These are phyloP conservation scores for Lithophane ornitopus DNA, from an alignment of 2,888 invertebrate genomes.

Conservation along the genomic window DNA sequence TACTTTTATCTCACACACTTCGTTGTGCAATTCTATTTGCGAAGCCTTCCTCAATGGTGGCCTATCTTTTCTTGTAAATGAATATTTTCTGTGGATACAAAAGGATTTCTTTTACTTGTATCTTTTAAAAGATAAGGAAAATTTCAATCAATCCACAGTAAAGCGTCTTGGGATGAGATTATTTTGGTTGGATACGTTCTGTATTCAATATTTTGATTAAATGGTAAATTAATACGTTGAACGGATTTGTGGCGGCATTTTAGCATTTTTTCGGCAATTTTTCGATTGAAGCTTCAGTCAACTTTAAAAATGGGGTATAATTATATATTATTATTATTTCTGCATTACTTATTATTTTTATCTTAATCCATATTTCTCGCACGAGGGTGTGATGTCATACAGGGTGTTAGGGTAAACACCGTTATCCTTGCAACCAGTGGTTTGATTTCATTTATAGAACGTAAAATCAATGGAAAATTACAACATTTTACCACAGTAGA, in stretches of 20 bases:
- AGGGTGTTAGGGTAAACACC: too few relatives aligned
- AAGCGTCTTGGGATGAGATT: constrained; percentile 35
- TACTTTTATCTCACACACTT: constrained; percentile 55
- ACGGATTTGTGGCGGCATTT: neutral
- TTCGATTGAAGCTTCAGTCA: neutral
- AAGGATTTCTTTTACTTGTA: constrained; percentile 57
- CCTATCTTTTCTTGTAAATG: constrained; percentile 62
- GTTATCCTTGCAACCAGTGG: too few relatives aligned
- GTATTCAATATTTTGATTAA: constrained; percentile 31
- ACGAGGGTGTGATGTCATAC: too few relatives aligned
- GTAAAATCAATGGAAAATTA: too few relatives aligned
- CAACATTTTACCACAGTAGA: too few relatives aligned
- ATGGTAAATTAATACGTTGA: constrained; percentile 12
- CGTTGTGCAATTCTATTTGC: constrained; percentile 60
- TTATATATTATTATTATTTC: neutral
- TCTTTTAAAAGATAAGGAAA: constrained; percentile 61
- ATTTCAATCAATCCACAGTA: constrained; percentile 58
- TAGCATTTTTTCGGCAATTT: neutral
- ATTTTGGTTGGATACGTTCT: constrained; percentile 29
- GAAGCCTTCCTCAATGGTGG: constrained; percentile 54
- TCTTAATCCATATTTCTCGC: neutral
- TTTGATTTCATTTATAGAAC: too few relatives aligned
- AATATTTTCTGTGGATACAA: constrained; percentile 60
- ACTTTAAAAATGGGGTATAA: neutral
- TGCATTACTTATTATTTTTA: neutral